A percentile compares a stretch with the other conserved stretches of the same genome.
phyloP scores from a whole-genome alignment of 2,797 vertebrate species.

The Menidia menidia region DNA sequence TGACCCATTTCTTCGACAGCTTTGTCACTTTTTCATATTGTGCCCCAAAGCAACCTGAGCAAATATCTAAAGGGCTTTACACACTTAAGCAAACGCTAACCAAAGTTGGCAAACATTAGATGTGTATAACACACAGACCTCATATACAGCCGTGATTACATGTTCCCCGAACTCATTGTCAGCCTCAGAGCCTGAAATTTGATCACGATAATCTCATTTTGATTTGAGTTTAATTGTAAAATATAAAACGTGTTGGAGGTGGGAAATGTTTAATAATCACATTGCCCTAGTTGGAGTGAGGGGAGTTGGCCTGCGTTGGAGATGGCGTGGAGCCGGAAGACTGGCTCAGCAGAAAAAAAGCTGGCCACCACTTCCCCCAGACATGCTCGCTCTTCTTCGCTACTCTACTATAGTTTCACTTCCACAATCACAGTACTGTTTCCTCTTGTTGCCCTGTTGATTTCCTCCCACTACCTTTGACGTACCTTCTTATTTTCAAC shows the following conservation, averaged over 20 bases:
- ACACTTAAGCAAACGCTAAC: slow-evolving; percentile 66
- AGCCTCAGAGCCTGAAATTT: slow-evolving; percentile 66
- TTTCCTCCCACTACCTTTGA: slow-evolving; percentile 37
- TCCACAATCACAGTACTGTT: slow-evolving; percentile 15
- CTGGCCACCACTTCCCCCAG: slow-evolving; percentile 66
- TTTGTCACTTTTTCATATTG: slow-evolving; percentile 69
- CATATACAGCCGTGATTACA: slow-evolving; percentile 56
- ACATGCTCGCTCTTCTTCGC: slow-evolving; percentile 24
- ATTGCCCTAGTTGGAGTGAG: slow-evolving; percentile 76
- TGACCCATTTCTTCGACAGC: slow-evolving; percentile 40
- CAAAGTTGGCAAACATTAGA: slow-evolving; percentile 73
- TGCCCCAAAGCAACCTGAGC: slow-evolving; percentile 61
- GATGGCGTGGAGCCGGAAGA: slow-evolving; percentile 87
- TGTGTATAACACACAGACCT: slow-evolving; percentile 60
- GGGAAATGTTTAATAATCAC: slow-evolving; percentile 66
- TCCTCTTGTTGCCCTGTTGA: slow-evolving; percentile 37
- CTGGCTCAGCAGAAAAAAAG: slow-evolving; percentile 82
- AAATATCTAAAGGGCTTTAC: slow-evolving; percentile 72
- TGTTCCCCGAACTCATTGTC: slow-evolving; percentile 68
- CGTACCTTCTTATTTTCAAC: slow-evolving; percentile 38
- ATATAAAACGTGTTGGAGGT: slow-evolving; percentile 6
- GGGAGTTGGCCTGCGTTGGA: slow-evolving; percentile 80
- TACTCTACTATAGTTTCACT: slow-evolving; percentile 20
- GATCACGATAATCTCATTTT: slow-evolving; percentile 81
- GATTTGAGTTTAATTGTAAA: slow-evolving; percentile 77